phyloP scores from a whole-genome alignment of 2,797 vertebrate genomes.

The Psittacula echo region DNA sequence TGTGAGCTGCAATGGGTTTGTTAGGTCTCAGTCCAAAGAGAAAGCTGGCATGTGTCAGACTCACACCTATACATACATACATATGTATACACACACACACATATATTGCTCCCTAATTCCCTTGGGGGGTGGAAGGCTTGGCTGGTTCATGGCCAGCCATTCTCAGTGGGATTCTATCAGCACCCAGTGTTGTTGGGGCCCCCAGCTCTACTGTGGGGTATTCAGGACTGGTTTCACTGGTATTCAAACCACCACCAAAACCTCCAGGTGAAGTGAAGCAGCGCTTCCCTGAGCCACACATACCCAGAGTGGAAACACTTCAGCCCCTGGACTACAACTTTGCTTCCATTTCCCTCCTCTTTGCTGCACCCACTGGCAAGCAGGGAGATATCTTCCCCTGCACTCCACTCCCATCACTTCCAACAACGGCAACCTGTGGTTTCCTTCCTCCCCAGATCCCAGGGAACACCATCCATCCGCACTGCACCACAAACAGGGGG shows the following conservation, averaged over 20 bases:
- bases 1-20: not conserved
- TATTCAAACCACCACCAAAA: not conserved
- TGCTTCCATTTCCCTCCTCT: not conserved
- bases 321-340: not conserved
- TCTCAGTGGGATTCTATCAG: not conserved
- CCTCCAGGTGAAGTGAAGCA: not conserved
- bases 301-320: rapidly evolving
- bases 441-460: not conserved
- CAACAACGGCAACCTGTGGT: not conserved
- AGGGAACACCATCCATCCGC: not conserved
- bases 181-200: not conserved
- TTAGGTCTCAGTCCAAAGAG: not conserved
- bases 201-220: rapidly evolving
- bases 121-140: too few relatives aligned
- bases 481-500: not conserved
- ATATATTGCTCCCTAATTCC: too few relatives aligned
- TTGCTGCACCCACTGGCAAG: rapidly evolving
- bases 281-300: not conserved
- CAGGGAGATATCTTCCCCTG: not conserved
- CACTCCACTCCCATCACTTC: rapidly evolving
- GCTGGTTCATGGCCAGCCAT: not conserved
- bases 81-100: not conserved
- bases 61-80: too few relatives aligned
- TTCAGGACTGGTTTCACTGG: not conserved
- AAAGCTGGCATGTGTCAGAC: not conserved